Base-by-base conservation (phyloP, 2,113 vertebrate genomes). In the Pachycephala philippinensis region DNA sequence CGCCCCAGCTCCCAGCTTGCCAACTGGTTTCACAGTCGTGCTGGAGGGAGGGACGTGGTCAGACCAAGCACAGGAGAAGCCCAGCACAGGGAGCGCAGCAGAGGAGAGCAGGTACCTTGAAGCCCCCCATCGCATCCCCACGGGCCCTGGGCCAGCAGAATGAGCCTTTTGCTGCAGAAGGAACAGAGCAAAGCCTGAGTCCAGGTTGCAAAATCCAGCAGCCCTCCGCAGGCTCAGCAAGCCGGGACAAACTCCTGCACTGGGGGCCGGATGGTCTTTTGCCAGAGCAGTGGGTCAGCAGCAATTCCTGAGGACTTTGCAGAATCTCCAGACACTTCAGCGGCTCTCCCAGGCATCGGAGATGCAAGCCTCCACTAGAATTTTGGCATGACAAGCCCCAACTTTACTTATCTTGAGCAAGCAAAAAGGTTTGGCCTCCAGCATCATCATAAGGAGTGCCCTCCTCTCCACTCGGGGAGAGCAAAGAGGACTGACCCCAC, bases 361-460 rank as follows among this genome's bases (percentile, higher is more conserved):
- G 17, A 50, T 4, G 0, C 45, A 4, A 1, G 23, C 64, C 12
- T 74, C 40, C 2, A 9, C 15, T 13, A 44, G 53, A 57, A 83
- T 42, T 89, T 54, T 23, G 39, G 53, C 49, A 64, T 1, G 1
- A 33, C 7, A 1, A 94, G 19, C 60, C 22, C 37, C 4, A 1
- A 5, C 27, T 92, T 78, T 49, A 61, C 75, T 61, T 10, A 10
- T 28, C 45, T 75, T 24, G 15, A 88, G 17, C 60, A 75, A 92
- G 60, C 50, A 61, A 26, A 82, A 79, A 63, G 19, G 13, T 49
- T 78, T 31, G 39, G 24, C 35, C 53, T 66, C 45, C 13, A 6
- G 60, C 61, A 49, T 31, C 1, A 0, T 31, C 9, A 0, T 30
- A 20, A 31, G 10, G 30, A 5, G 5, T 49, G 28, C 21, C 27